Evolutionary conservation across 2,888 invertebrate species (phyloP).

Genomic region (Eupithecia exiguata): DNA sequence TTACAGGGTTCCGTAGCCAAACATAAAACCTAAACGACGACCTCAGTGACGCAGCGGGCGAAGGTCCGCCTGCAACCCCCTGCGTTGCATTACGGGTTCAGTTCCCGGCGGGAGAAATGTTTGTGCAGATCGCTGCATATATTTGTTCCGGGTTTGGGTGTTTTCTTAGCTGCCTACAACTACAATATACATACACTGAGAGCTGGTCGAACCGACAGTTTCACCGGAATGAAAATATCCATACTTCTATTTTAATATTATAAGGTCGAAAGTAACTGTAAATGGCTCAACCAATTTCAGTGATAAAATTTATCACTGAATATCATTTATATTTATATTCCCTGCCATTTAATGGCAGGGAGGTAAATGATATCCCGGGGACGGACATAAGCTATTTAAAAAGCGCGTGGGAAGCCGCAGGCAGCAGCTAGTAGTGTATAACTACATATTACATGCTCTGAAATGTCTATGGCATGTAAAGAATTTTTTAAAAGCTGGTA

Average conservation of each 20-base stretch:
- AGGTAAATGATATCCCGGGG: no score
- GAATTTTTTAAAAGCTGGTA: no score
- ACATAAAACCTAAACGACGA: not conserved
- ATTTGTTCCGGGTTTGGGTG: not conserved
- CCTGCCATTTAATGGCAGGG: no score
- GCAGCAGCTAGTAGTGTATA: no score
- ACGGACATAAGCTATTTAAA: no score
- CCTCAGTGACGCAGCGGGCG: not conserved
- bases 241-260: no score
- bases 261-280: no score
- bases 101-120: not conserved
- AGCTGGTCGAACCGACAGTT: not conserved
- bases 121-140: not conserved
- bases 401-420: no score
- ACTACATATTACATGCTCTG: not conserved
- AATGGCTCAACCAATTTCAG: no score
- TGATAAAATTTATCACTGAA: no score
- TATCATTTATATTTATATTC: no score
- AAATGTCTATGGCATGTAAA: not conserved
- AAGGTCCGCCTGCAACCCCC: no score
- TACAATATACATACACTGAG: not conserved
- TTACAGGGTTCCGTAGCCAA: not conserved
- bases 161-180: not conserved
- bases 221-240: not conserved
- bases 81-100: not conserved